A percentile compares a stretch with the other conserved stretches of the same genome.
phyloP scores from a whole-genome alignment of 2,113 vertebrate genomes.

The Oceanodroma tethys region DNA sequence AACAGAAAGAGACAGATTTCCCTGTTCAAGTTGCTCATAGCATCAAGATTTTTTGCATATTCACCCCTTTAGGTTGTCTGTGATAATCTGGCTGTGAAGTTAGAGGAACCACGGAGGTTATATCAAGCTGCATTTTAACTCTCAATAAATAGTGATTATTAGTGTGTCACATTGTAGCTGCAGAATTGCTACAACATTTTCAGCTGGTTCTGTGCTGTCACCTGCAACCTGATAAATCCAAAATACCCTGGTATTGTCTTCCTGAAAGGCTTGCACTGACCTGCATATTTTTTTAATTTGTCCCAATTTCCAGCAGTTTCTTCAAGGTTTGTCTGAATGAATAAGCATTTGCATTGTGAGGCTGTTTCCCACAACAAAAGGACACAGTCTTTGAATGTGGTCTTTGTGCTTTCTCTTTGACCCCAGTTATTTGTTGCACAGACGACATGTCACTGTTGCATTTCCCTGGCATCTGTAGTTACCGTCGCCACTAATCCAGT shows the following conservation, averaged over 20 bases:
- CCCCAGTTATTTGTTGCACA: background rate
- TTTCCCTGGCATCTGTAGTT: background rate
- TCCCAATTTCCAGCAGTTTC: background rate
- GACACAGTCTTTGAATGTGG: background rate
- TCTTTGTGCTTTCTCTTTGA: conserved; percentile 22
- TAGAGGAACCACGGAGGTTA: background rate
- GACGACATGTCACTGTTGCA: background rate
- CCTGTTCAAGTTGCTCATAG: background rate
- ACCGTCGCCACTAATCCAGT: background rate
- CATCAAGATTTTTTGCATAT: background rate
- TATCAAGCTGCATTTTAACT: background rate
- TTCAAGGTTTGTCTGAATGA: background rate
- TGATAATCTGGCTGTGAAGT: background rate
- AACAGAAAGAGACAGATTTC: background rate
- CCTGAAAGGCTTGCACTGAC: background rate
- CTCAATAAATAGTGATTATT: background rate
- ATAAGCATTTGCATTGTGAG: background rate
- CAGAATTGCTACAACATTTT: background rate
- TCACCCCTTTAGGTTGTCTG: background rate
- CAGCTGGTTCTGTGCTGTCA: background rate
- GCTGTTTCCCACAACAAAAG: background rate
- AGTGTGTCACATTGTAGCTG: background rate
- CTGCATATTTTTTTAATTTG: background rate
- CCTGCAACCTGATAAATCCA: background rate
- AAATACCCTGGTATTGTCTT: background rate